Conservation (phyloP, 2,888 invertebrate species). For the Aquatica leii region DNA sequence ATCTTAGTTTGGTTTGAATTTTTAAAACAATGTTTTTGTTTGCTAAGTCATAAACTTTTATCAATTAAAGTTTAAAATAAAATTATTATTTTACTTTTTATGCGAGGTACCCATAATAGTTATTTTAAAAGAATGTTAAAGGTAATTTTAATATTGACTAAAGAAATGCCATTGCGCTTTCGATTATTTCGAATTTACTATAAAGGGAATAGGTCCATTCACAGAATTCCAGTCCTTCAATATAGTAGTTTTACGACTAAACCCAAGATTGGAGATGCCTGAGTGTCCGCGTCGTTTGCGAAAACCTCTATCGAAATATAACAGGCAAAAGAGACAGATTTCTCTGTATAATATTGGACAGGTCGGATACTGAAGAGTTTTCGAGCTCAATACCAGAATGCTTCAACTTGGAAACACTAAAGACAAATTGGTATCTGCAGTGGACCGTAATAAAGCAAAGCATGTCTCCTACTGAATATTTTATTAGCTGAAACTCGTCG, state of each 20-base stretch:
- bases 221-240: slow-evolving; percentile 40
- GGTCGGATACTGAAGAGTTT: slow-evolving; percentile 30
- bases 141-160: slow-evolving; percentile 35
- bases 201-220: slow-evolving; percentile 30
- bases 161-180: slow-evolving; percentile 33
- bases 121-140: slow-evolving; percentile 23
- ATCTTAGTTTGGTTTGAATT: too few relatives aligned
- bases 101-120: too few relatives aligned
- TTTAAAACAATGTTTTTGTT: too few relatives aligned
- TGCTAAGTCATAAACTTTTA: too few relatives aligned
- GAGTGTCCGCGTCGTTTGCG: slow-evolving; percentile 34
- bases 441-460: slow-evolving; percentile 16
- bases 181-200: slow-evolving; percentile 35
- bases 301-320: slow-evolving; percentile 29
- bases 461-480: slow-evolving; percentile 17
- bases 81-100: too few relatives aligned
- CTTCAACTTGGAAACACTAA: slow-evolving; percentile 21
- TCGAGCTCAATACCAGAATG: slow-evolving; percentile 22
- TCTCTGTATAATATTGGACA: slow-evolving; percentile 31
- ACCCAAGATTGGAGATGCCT: slow-evolving; percentile 38
- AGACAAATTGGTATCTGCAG: slow-evolving; percentile 29
- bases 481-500: slow-evolving; percentile 13
- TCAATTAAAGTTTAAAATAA: too few relatives aligned
- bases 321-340: slow-evolving; percentile 29
- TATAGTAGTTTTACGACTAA: slow-evolving; percentile 44